Conservation (phyloP, 2,888 invertebrate genomes). For the Rotaria socialis region DNA sequence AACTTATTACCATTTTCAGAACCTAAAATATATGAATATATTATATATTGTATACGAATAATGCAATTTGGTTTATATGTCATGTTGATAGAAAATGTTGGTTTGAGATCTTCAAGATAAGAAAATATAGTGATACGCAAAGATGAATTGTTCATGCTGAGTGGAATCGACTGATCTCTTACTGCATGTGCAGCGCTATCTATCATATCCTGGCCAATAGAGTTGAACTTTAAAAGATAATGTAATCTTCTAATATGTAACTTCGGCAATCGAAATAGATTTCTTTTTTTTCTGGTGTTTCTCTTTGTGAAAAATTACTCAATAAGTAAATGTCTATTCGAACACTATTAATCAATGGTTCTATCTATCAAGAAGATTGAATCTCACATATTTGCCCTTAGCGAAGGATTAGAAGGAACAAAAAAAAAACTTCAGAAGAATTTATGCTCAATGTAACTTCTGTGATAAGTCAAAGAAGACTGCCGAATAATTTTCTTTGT, state of each 20-base stretch:
- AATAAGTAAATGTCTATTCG: background rate
- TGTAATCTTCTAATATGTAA: background rate
- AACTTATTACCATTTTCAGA: too few species aligned
- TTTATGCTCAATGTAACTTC: background rate
- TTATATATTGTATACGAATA: background rate
- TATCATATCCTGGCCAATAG: background rate
- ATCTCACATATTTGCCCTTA: background rate
- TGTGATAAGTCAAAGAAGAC: too few species aligned
- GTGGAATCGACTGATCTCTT: background rate
- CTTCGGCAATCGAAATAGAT: too few species aligned
- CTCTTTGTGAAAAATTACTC: background rate
- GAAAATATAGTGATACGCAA: background rate
- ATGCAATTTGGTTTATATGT: background rate
- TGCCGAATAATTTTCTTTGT: background rate
- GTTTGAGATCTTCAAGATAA: background rate
- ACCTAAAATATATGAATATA: background rate
- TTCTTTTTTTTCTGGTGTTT: too few species aligned
- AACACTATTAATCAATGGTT: background rate
- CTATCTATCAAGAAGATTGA: background rate
- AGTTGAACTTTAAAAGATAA: background rate
- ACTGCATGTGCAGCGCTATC: background rate
- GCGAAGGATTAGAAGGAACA: background rate
- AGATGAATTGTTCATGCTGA: slow-evolving; percentile 16
- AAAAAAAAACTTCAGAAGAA: background rate
- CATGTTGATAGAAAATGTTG: slow-evolving; percentile 14